phyloP scores from a whole-genome alignment of 2,113 vertebrate genomes.

The Capreolus pygargus region DNA sequence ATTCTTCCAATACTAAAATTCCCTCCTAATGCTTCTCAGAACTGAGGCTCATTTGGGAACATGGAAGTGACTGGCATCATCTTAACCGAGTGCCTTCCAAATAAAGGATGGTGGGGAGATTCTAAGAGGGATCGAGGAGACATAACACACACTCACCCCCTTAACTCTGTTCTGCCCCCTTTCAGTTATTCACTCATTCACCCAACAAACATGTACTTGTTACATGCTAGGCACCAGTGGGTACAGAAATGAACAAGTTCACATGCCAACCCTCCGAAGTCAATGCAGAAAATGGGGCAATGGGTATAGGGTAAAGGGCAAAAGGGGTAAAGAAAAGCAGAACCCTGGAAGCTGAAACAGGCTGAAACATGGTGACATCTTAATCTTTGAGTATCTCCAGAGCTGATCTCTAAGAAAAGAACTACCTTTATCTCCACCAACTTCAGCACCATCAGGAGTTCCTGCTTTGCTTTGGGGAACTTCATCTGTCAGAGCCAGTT shows the following conservation, averaged over 20 bases:
- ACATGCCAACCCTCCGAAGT: neutral
- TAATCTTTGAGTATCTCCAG: neutral
- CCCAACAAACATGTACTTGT: neutral
- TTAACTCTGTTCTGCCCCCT: neutral
- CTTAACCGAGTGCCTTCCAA: neutral
- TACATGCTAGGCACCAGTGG: accelerated
- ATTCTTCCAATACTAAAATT: neutral
- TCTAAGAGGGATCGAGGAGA: neutral
- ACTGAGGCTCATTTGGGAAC: neutral
- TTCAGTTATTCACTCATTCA: neutral
- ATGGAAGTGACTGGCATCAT: neutral
- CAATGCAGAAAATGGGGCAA: neutral
- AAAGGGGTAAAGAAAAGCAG: neutral
- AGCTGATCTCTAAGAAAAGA: neutral
- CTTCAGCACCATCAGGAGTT: accelerated
- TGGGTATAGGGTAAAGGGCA: too few relatives aligned
- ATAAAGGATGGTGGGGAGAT: neutral
- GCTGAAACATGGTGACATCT: neutral
- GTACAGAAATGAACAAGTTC: neutral
- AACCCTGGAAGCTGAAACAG: too few relatives aligned
- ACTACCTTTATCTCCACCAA: accelerated
- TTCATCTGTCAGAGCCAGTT: neutral
- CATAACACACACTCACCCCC: neutral
- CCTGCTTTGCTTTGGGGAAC: neutral
- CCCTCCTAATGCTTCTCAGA: neutral